phyloP scores from a whole-genome alignment of 2,888 invertebrate genomes.

The Pachydiplax longipennis region DNA sequence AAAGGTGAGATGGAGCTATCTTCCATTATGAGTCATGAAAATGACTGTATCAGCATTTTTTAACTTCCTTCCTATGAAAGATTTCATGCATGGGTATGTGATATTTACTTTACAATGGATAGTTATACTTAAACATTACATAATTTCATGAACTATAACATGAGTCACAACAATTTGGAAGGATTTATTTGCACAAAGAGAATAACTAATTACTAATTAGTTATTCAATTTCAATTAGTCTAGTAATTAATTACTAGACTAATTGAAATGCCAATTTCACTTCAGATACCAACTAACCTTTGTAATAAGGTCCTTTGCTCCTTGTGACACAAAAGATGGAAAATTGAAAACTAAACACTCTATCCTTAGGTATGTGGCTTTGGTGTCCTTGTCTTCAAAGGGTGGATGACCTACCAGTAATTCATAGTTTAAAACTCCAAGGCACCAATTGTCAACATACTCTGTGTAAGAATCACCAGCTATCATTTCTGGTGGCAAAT shows the following conservation, averaged over 20 bases:
- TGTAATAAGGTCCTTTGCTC: conserved; percentile 78
- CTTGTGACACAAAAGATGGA: conserved; percentile 74
- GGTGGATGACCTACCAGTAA: conserved; percentile 93
- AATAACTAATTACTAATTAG: too few species aligned
- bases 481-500: conserved; percentile 96
- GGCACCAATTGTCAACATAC: conserved; percentile 91
- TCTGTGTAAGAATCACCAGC: conserved; percentile 85
- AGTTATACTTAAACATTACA: too few species aligned
- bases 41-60: background rate
- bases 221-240: background rate
- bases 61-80: background rate
- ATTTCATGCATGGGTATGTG: too few species aligned
- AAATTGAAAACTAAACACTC: conserved; percentile 74
- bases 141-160: background rate
- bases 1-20: too few species aligned
- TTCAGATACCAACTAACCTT: conserved; percentile 60
- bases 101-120: too few species aligned
- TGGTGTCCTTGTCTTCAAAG: conserved; percentile 77
- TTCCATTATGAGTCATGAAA: too few species aligned
- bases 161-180: too few species aligned
- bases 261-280: background rate
- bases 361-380: conserved; percentile 81
- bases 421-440: conserved; percentile 95
- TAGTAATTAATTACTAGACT: too few species aligned
- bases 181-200: background rate